Conservation (phyloP, 2,797 vertebrate genomes). For the Premnoplex brunnescens region DNA sequence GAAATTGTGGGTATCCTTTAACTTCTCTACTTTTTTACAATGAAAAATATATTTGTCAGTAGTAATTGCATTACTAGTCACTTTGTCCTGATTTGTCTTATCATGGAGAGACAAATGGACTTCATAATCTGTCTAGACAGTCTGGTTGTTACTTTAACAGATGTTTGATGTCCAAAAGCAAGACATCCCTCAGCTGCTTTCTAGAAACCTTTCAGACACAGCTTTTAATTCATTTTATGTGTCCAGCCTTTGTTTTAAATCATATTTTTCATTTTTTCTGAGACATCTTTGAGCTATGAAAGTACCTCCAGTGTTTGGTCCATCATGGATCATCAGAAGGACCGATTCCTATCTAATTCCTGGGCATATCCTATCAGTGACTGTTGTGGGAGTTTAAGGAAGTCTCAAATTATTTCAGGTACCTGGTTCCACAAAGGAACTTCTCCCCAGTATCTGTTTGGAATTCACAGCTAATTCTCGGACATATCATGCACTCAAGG, state of each 20-base stretch:
- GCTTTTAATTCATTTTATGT: constrained; percentile 41
- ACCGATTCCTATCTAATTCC: background rate
- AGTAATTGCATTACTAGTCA: constrained; percentile 46
- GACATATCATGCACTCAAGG: background rate
- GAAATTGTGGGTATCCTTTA: background rate
- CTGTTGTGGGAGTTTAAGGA: background rate
- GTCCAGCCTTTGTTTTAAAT: constrained; percentile 40
- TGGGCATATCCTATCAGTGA: background rate
- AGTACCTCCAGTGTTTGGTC: background rate
- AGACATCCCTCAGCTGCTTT: constrained; percentile 20
- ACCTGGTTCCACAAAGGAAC: background rate
- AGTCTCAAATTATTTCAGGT: background rate
- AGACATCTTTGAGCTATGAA: background rate
- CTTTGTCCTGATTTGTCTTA: constrained; percentile 35
- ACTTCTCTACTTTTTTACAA: background rate
- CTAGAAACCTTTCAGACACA: constrained; percentile 8
- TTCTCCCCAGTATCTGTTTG: background rate
- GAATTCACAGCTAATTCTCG: background rate
- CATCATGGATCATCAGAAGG: background rate
- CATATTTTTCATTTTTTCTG: constrained; percentile 3
- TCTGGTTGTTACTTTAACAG: constrained; percentile 51
- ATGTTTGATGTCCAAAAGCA: constrained; percentile 47
- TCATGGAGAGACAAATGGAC: background rate
- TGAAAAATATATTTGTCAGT: constrained; percentile 51
- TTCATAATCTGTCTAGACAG: constrained; percentile 35